Percentiles rank a stretch among this genome's conserved stretches.
phyloP scores from a whole-genome alignment of 1,140 invertebrate genomes.

The Nasonia giraulti region DNA sequence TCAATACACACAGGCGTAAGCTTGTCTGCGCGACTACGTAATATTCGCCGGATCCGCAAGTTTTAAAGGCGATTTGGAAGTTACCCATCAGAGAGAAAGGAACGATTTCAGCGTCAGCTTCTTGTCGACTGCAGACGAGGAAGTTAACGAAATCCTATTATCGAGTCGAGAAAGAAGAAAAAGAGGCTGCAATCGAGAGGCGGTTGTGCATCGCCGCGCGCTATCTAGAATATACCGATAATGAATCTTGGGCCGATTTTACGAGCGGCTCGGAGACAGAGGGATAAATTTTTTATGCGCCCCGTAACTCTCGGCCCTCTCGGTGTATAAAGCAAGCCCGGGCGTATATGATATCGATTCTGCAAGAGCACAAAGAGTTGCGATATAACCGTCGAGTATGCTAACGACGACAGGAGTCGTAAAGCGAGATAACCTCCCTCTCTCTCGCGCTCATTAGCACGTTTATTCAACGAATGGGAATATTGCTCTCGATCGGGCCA shows the following conservation, averaged over 20 bases:
- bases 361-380: neutral
- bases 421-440: neutral
- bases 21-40: neutral
- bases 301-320: neutral
- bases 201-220: no score
- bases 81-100: neutral
- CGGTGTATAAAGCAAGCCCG: neutral
- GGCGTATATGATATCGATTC: neutral
- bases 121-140: constrained; percentile 15
- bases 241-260: constrained; percentile 20
- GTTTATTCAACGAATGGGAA: constrained; percentile 2
- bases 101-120: neutral
- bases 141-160: constrained; percentile 52
- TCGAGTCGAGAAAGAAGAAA: constrained; percentile 11
- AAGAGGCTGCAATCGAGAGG: constrained; percentile 4
- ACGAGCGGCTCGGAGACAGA: constrained; percentile 21
- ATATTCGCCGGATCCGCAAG: constrained; percentile 16
- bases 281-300: constrained; percentile 10
- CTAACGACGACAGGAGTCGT: neutral
- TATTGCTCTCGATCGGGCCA: neutral
- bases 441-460: neutral
- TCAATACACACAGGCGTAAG: neutral
- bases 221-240: constrained; percentile 40
- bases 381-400: neutral
- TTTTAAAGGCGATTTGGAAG: constrained; percentile 39